phyloP scores from a whole-genome alignment of 2,888 invertebrate species.

The Heteropelma amictum region DNA sequence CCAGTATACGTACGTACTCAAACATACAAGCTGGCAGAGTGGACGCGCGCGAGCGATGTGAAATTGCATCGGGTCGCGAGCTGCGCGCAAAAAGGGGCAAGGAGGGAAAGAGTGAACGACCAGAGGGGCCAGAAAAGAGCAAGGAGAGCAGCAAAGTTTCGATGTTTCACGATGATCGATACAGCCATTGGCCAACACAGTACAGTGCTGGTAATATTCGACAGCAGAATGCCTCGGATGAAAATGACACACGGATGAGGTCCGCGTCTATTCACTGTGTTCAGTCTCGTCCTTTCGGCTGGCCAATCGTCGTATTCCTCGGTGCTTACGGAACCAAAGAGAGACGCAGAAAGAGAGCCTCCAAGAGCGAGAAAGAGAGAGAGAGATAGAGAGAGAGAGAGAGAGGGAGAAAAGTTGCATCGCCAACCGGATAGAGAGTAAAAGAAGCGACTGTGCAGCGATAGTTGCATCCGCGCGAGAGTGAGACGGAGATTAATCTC shows the following conservation, averaged over 20 bases:
- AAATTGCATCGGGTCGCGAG: conserved; percentile 56
- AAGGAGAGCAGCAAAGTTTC: neutral
- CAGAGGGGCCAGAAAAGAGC: conserved; percentile 19
- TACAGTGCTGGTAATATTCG: neutral
- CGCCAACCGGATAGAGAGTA: conserved; percentile 35
- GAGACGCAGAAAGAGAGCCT: conserved; percentile 15
- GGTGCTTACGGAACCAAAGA: neutral
- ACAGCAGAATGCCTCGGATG: neutral
- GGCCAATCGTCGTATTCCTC: conserved; percentile 11
- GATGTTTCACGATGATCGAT: neutral
- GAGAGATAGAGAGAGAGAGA: neutral
- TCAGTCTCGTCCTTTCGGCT: neutral
- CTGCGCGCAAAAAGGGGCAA: conserved; percentile 41
- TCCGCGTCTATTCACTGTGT: conserved; percentile 3
- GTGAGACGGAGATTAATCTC: conserved; percentile 41
- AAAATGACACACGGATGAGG: neutral
- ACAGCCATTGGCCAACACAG: conserved; percentile 18
- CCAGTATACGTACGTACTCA: neutral
- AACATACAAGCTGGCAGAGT: neutral
- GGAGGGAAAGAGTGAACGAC: conserved; percentile 35
- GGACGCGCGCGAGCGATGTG: conserved; percentile 34
- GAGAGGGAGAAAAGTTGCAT: conserved; percentile 26
- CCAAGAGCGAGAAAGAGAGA: conserved; percentile 5
- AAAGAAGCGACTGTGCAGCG: conserved; percentile 17
- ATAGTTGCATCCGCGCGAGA: conserved; percentile 12